Conservation (phyloP, 2,888 invertebrate genomes). For the Hydrotaea diabolus region DNA sequence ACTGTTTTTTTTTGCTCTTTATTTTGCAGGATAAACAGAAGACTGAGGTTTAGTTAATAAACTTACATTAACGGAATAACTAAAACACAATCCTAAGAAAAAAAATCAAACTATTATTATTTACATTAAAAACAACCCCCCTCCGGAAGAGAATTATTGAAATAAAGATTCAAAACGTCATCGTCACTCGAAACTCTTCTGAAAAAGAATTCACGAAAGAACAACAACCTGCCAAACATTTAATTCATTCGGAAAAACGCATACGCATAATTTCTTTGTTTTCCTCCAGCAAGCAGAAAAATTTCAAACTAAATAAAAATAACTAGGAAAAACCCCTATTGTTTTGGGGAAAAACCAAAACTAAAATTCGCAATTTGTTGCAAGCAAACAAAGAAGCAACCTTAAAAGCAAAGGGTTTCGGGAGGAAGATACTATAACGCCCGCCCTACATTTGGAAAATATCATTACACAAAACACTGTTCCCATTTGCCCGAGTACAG, state of each 20-base stretch:
- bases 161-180: background rate
- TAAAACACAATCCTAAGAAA: slow-evolving; percentile 55
- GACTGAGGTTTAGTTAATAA: slow-evolving; percentile 74
- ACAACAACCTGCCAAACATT: slow-evolving; percentile 63
- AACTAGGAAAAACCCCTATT: slow-evolving; percentile 27
- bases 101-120: slow-evolving; percentile 56
- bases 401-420: background rate
- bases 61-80: slow-evolving; percentile 51
- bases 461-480: background rate
- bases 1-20: slow-evolving; percentile 32
- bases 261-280: slow-evolving; percentile 36
- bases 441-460: background rate
- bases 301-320: slow-evolving; percentile 8
- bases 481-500: slow-evolving; percentile 12
- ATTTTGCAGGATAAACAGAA: slow-evolving; percentile 75
- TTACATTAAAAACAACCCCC: slow-evolving; percentile 35
- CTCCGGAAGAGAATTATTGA: background rate
- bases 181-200: slow-evolving; percentile 49
- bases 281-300: slow-evolving; percentile 31
- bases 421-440: background rate
- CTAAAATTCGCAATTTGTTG: slow-evolving; percentile 40
- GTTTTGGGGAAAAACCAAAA: slow-evolving; percentile 47
- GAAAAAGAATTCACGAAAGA: slow-evolving; percentile 33
- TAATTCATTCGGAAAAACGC: slow-evolving; percentile 44
- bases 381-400: background rate